Conservation (phyloP, 2,797 vertebrate genomes). For the Sebastes matsubarae region DNA sequence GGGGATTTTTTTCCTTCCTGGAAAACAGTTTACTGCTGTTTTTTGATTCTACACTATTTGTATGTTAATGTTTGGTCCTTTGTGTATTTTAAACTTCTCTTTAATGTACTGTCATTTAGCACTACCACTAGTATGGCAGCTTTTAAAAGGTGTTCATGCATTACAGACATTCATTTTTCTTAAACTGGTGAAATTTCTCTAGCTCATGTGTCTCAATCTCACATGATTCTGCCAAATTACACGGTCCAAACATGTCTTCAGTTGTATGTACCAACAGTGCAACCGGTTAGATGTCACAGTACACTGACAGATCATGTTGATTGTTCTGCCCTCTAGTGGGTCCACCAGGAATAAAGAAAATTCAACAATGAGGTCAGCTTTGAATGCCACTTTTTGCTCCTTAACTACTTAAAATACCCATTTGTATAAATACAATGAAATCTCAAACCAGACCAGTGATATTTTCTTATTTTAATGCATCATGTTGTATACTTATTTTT, state of each 20-base stretch:
- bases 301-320: background rate
- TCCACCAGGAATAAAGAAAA: background rate
- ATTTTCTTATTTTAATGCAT: constrained; percentile 58
- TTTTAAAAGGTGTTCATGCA: background rate
- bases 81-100: background rate
- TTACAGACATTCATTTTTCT: background rate
- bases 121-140: background rate
- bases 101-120: background rate
- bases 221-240: background rate
- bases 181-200: background rate
- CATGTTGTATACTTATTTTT: constrained; percentile 61
- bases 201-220: background rate
- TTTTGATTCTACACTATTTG: background rate
- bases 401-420: background rate
- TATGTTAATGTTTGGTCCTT: background rate
- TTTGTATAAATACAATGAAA: background rate
- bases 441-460: background rate
- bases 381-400: background rate
- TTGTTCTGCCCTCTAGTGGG: constrained; percentile 72
- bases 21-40: background rate
- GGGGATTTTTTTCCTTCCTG: background rate
- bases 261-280: background rate
- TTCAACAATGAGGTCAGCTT: background rate
- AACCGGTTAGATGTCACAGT: background rate
- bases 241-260: background rate